Conservation (phyloP, 2,797 vertebrate genomes). For the Mus spretus region DNA sequence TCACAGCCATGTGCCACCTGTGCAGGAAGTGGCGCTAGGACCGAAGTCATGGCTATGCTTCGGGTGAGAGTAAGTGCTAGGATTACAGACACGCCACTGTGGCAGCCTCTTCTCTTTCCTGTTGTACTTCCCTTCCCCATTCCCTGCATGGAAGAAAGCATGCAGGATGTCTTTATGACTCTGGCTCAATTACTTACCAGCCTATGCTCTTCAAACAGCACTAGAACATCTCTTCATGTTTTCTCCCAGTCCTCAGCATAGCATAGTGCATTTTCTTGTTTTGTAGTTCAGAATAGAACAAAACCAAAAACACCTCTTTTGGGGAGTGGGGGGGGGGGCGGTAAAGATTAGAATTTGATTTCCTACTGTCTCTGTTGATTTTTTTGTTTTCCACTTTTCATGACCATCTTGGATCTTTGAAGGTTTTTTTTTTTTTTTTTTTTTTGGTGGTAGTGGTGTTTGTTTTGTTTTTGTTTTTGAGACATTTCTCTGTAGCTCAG, state of each 20-base stretch:
- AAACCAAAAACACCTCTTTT: not conserved
- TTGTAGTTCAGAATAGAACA: conserved; percentile 41
- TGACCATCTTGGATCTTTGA: conserved; percentile 65
- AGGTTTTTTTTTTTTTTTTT: not conserved
- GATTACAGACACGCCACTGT: not conserved
- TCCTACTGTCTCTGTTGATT: conserved; percentile 44
- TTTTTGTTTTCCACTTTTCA: not conserved
- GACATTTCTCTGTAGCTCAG: not conserved
- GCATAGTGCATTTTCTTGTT: conserved; percentile 57
- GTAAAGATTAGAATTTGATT: conserved; percentile 58
- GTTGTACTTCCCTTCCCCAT: not conserved
- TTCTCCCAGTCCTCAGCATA: not conserved
- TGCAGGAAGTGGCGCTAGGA: no score
- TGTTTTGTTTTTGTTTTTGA: not conserved
- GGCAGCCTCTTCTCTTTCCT: not conserved
- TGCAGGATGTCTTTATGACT: not conserved
- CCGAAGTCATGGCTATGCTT: not conserved
- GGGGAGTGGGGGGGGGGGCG: no score
- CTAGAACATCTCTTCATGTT: conserved; percentile 63
- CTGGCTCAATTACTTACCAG: not conserved
- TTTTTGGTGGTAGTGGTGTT: not conserved
- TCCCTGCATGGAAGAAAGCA: not conserved
- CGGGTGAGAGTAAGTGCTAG: not conserved
- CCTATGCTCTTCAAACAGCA: not conserved
- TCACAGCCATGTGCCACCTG: not conserved